Evolutionary conservation across 2,113 vertebrate species (phyloP).

Genomic region (Lonchura striata): DNA sequence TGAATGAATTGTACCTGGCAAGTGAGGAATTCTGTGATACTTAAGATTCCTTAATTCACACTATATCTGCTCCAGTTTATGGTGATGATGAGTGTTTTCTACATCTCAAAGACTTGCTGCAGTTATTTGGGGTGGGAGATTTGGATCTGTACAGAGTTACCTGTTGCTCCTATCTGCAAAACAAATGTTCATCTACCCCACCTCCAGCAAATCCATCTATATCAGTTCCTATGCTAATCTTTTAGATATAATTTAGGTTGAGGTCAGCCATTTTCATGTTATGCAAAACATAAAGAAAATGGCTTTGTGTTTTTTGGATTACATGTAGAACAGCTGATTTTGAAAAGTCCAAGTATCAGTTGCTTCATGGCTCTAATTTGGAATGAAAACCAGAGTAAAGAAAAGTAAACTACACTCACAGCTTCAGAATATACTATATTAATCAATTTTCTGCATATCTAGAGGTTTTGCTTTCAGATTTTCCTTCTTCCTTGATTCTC

Average conservation of each 20-base stretch:
- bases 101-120: background rate
- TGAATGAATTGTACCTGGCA: background rate
- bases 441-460: background rate
- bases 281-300: background rate
- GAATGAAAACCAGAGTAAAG: background rate
- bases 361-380: background rate
- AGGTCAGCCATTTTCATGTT: background rate
- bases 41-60: background rate
- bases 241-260: background rate
- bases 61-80: accelerated
- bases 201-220: background rate
- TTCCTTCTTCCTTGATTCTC: background rate
- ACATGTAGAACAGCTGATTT: background rate
- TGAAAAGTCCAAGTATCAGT: background rate
- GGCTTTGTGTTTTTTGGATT: background rate
- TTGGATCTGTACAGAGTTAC: background rate
- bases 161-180: background rate
- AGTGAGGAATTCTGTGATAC: background rate
- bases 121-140: background rate
- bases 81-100: background rate
- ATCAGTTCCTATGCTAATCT: background rate
- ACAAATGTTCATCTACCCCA: background rate
- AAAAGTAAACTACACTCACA: background rate
- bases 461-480: background rate
- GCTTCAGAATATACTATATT: background rate